A percentile compares a stretch with the other conserved stretches of the same genome.
phyloP scores from a whole-genome alignment of 2,888 invertebrate species.

The Oxytorus armatus region DNA sequence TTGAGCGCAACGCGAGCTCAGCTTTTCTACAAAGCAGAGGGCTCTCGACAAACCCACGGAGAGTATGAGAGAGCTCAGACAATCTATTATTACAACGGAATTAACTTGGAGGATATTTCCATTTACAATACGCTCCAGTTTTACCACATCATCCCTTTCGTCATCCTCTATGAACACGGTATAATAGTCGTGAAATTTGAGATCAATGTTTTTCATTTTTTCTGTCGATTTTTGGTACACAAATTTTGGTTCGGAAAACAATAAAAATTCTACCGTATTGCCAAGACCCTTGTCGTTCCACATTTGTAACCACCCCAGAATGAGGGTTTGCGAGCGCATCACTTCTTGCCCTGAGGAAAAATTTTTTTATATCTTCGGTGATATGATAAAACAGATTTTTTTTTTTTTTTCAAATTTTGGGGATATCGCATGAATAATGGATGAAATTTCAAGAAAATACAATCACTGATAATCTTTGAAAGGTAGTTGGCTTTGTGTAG shows the following conservation, averaged over 20 bases:
- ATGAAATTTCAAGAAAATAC: no score
- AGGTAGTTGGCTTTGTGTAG: no score
- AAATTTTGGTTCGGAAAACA: constrained; percentile 76
- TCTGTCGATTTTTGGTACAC: constrained; percentile 69
- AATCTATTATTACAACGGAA: constrained; percentile 78
- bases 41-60: constrained; percentile 76
- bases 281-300: constrained; percentile 72
- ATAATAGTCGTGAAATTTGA: constrained; percentile 78
- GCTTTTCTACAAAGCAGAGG: constrained; percentile 76
- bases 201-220: constrained; percentile 68
- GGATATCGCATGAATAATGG: no score
- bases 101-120: constrained; percentile 63
- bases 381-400: no score
- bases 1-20: constrained; percentile 74
- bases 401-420: background rate
- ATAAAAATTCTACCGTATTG: constrained; percentile 72
- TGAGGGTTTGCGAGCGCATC: constrained; percentile 74
- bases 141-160: constrained; percentile 69
- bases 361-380: no score
- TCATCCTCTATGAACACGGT: constrained; percentile 70
- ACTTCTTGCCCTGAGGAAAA: constrained; percentile 75
- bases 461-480: no score
- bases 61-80: constrained; percentile 77
- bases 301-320: constrained; percentile 78
- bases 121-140: constrained; percentile 70